Evolutionary conservation across 2,113 vertebrate genomes (phyloP).

Genomic region (Noctilio leporinus): DNA sequence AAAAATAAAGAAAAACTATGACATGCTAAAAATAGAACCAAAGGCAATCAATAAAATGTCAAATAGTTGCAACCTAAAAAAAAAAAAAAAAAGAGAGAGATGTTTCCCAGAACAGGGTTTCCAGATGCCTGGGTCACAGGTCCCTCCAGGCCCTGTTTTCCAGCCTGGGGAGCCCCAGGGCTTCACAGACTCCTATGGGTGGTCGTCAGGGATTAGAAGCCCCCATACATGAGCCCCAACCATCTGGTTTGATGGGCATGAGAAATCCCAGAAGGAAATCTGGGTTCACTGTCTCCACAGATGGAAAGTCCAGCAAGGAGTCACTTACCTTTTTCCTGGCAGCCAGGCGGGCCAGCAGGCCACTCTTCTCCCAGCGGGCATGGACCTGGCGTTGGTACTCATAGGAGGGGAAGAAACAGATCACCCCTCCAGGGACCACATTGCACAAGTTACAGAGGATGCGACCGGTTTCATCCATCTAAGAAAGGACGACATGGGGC

Average conservation of each 20-base stretch:
- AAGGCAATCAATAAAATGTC: too few relatives aligned
- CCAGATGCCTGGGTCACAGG: neutral
- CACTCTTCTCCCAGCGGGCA: conserved; percentile 87
- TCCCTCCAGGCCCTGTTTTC: neutral
- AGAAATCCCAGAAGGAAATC: neutral
- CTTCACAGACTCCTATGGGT: neutral
- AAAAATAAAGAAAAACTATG: too few relatives aligned
- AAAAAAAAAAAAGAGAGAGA: too few relatives aligned
- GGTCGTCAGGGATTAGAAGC: neutral
- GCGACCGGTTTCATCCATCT: conserved; percentile 93
- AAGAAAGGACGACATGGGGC: neutral
- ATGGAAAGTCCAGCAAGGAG: too few relatives aligned
- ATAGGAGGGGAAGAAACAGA: conserved; percentile 96
- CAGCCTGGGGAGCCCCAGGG: neutral
- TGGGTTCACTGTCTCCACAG: neutral
- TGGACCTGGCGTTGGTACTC: conserved; percentile 88
- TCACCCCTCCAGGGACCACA: conserved; percentile 89
- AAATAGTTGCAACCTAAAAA: too few relatives aligned
- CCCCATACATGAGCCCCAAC: fast-evolving
- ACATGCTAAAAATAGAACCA: too few relatives aligned
- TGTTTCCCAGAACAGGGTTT: neutral
- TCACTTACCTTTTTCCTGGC: conserved; percentile 89
- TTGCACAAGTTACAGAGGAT: conserved; percentile 93
- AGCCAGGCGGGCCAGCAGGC: conserved; percentile 82
- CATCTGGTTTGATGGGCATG: too few relatives aligned